Percentiles rank a stretch among this genome's conserved stretches.
Evolutionary conservation across 1,140 invertebrate species (phyloP).

Genomic region (Vanessa tameamea): DNA sequence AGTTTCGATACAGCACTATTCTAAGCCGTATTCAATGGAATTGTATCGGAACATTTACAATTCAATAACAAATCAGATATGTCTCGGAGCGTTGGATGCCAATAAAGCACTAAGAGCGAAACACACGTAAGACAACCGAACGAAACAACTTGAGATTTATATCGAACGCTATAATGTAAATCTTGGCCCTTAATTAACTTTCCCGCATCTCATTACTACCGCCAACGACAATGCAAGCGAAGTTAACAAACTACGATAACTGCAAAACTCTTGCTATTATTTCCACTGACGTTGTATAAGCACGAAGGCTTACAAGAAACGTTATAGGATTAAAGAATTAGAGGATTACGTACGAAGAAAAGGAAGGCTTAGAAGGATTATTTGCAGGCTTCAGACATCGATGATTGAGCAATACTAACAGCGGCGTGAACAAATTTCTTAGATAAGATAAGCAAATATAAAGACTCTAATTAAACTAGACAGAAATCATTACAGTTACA

Average conservation of each 20-base stretch:
- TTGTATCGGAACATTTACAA: background rate
- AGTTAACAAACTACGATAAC: constrained; percentile 5
- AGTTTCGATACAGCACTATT: background rate
- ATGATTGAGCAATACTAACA: background rate
- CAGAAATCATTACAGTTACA: too few relatives aligned
- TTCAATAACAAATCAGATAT: constrained; percentile 20
- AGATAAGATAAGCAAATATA: background rate
- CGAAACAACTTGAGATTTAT: constrained; percentile 27
- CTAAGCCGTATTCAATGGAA: background rate
- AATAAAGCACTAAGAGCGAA: constrained; percentile 26
- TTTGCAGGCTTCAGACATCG: background rate
- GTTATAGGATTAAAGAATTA: constrained; percentile 6
- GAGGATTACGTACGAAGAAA: background rate
- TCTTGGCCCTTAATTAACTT: constrained; percentile 36
- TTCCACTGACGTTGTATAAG: background rate
- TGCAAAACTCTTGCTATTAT: background rate
- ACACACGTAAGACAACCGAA: constrained; percentile 23
- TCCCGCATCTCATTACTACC: constrained; percentile 34
- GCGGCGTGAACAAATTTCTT: background rate
- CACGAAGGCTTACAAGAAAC: constrained; percentile 9
- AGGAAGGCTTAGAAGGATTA: constrained; percentile 2
- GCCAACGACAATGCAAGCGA: constrained; percentile 18
- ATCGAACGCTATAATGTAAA: constrained; percentile 32
- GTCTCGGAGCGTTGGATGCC: background rate
- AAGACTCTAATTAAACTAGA: background rate